Percentiles rank a stretch among this genome's conserved stretches.
Conservation (phyloP, 2,888 invertebrate species). For the Melipona bicolor region DNA sequence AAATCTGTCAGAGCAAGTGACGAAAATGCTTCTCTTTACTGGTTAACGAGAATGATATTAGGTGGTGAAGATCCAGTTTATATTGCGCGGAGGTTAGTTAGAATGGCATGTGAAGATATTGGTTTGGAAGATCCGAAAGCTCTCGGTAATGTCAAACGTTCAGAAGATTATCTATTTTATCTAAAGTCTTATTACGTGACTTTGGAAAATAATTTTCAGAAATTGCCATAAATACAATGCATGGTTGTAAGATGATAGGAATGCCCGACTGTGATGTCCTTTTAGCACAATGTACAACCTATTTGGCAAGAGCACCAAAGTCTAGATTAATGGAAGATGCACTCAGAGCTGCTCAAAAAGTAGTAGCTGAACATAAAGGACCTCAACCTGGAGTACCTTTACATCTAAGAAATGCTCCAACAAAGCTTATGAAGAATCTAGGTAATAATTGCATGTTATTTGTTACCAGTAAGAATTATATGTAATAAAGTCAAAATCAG, state of each 20-base stretch:
- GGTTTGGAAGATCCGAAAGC: constrained; percentile 86
- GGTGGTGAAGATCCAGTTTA: constrained; percentile 93
- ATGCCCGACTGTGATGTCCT: constrained; percentile 93
- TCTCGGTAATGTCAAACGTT: constrained; percentile 71
- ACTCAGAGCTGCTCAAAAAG: constrained; percentile 87
- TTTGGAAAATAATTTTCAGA: constrained; percentile 83
- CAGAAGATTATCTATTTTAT: constrained; percentile 13
- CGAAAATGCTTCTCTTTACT: constrained; percentile 92
- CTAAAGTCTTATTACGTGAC: not conserved
- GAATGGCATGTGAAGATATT: constrained; percentile 92
- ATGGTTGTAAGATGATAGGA: constrained; percentile 92
- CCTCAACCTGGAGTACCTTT: constrained; percentile 91
- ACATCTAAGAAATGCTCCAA: constrained; percentile 91
- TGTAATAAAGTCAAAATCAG: not conserved
- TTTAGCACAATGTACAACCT: constrained; percentile 91
- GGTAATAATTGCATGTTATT: constrained; percentile 83
- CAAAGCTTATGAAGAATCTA: constrained; percentile 90
- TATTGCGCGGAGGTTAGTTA: constrained; percentile 90
- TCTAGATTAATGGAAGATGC: constrained; percentile 86
- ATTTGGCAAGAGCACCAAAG: constrained; percentile 91
- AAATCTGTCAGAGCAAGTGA: constrained; percentile 93
- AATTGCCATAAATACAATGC: constrained; percentile 90
- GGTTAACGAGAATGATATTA: constrained; percentile 91
- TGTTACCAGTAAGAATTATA: not conserved
- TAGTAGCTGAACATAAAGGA: constrained; percentile 88